These are phyloP conservation scores for Hirtodrosophila duncani DNA, from an alignment of 2,888 invertebrate genomes.

Conservation along the genomic window DNA sequence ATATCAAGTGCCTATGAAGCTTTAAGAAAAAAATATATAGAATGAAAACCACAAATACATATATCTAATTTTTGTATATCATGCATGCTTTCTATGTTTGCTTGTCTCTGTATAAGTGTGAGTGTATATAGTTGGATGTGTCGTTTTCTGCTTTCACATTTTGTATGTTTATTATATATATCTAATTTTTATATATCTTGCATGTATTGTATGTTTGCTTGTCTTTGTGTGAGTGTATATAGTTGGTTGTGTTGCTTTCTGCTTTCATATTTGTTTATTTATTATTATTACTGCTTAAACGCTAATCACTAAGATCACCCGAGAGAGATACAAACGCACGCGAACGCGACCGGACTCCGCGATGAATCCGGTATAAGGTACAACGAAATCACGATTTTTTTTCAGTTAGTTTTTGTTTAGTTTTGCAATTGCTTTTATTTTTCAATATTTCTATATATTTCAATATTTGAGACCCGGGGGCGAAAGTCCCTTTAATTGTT, in stretches of 20 bases:
- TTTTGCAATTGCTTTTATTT: constrained; percentile 44
- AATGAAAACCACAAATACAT: constrained; percentile 46
- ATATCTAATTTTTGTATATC: constrained; percentile 16
- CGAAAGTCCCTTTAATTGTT: constrained; percentile 74
- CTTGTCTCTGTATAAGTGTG: constrained; percentile 27
- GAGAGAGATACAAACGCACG: constrained; percentile 77
- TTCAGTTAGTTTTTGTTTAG: constrained; percentile 38
- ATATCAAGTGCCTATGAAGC: no score
- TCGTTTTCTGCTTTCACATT: constrained; percentile 17
- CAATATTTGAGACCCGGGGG: constrained; percentile 76
- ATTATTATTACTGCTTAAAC: constrained; percentile 55
- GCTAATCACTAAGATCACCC: constrained; percentile 78
- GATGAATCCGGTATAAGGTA: constrained; percentile 79
- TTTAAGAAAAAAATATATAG: constrained; percentile 13
- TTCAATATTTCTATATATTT: constrained; percentile 31
- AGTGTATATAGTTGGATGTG: constrained; percentile 28
- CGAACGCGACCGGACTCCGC: constrained; percentile 79
- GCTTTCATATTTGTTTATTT: constrained; percentile 24
- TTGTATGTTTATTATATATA: constrained; percentile 25
- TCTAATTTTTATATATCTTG: constrained; percentile 8
- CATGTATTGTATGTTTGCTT: constrained; percentile 21
- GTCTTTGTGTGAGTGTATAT: constrained; percentile 29
- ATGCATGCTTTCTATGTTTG: constrained; percentile 20
- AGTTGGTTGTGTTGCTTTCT: constrained; percentile 22
- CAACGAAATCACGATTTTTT: constrained; percentile 78